Conservation (phyloP, 2,888 invertebrate species). For the Achlya flavicornis region DNA sequence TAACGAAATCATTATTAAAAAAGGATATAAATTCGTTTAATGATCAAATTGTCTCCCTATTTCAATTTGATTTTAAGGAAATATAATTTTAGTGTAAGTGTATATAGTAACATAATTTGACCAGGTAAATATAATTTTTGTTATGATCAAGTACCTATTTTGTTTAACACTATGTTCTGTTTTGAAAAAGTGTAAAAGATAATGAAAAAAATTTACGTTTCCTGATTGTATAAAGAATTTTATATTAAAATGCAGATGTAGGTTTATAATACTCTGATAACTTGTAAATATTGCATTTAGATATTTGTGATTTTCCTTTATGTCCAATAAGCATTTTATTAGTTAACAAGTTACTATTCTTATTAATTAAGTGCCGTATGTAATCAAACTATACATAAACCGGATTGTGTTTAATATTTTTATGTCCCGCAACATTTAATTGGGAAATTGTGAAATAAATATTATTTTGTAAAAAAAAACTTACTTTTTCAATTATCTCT, state of each 20-base stretch:
- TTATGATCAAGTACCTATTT: slow-evolving; percentile 44
- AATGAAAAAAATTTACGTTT: slow-evolving; percentile 41
- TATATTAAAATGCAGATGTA: slow-evolving; percentile 38
- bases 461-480: slow-evolving; percentile 65
- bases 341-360: slow-evolving; percentile 33
- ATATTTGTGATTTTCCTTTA: slow-evolving; percentile 72
- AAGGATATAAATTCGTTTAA: slow-evolving; percentile 29
- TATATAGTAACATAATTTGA: slow-evolving; percentile 46
- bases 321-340: slow-evolving; percentile 50
- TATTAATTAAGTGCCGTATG: slow-evolving; percentile 65
- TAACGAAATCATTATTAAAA: slow-evolving; percentile 38
- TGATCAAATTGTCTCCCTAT: slow-evolving; percentile 33
- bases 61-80: slow-evolving; percentile 44
- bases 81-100: slow-evolving; percentile 47
- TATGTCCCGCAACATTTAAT: slow-evolving; percentile 52
- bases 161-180: slow-evolving; percentile 58
- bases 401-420: slow-evolving; percentile 69
- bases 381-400: slow-evolving; percentile 67
- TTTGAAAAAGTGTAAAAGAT: slow-evolving; percentile 53
- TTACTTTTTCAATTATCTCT: slow-evolving; percentile 25
- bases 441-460: slow-evolving; percentile 72
- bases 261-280: slow-evolving; percentile 41
- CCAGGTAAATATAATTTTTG: slow-evolving; percentile 51
- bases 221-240: slow-evolving; percentile 49
- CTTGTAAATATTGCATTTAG: slow-evolving; percentile 81